Evolutionary conservation across 1,140 invertebrate genomes (phyloP), one percentile per base, ranked within the genome.

Genomic region (Polypedilum pembai): DNA sequence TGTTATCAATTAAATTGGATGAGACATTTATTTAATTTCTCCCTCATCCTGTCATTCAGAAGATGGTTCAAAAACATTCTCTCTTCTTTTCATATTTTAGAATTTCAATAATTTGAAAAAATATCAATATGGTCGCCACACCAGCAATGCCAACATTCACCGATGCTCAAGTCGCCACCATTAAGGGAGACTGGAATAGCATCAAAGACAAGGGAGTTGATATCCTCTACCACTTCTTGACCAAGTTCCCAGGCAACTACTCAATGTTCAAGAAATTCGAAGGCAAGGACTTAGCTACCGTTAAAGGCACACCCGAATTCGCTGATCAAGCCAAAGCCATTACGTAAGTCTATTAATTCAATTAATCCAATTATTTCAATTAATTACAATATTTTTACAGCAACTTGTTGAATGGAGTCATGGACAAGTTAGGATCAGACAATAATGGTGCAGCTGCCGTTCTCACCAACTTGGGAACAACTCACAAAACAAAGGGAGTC

Each of bases 91-190:
- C 15, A 1, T 56, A n/a, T 56, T 56, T 8, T n/a, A 56, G 45
- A 56, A 12, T 56, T 56, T 56, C 10, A 56, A 56, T 56, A n/a
- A 12, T 12, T n/a, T n/a, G n/a, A 56, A 56, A 8, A 56, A 56
- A 4, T 12, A n/a, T 56, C 0, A 56, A 56, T 1, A 56, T 56
- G 45, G 45, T 56, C 45, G 45, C 45, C 45, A 56, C 45, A 56
- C 45, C 45, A 56, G 45, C 45, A 56, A 56, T 56, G 45, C 45
- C 45, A n/a, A n/a, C 45, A 12, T n/a, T 56, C 12, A 56, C 45
- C 10, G 45, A 56, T 12, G 45, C 45, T 15, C 45, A 56, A 56
- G 45, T 56, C 45, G 45, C 45, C 7, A n/a, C 45, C 45, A n/a
- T 56, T n/a, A 56, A 56, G 12, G 45, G 45, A 56, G 45, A 56